Base-by-base conservation (phyloP, 1,140 invertebrate species). In the Olivierus martensii region DNA sequence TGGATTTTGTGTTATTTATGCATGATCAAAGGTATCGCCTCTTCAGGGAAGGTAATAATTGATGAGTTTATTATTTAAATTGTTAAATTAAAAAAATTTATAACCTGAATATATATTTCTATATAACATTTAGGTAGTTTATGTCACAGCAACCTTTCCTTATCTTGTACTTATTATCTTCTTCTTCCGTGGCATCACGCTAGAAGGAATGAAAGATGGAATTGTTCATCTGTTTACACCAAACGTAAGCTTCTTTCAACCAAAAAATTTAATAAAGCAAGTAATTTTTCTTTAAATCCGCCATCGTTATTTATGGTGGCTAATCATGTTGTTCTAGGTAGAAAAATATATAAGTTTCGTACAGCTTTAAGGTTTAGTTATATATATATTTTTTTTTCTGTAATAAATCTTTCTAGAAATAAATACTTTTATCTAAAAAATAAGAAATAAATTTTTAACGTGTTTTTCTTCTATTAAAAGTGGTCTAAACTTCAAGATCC, bases 1-100 rank as follows among this genome's bases (percentile, higher is more conserved):
- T 99, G 94, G 94, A 82, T 94, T 45, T 73, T 98, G n/a, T 90
- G 96, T 50, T 98, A 96, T 67, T 79, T 96, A 71, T 97, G 92
- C 71, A 95, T 98, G 82, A 94, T 94, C 58, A 97, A 97, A 71
- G 94, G 94, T 44, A 96, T 98, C 47, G 91, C 92, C 18, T 93
- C 88, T 7, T 94, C 90, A 1, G 89, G 90, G 57, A 96, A 96
- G 75, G 83, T 84, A 61, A 15, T 22, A 41, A 18, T 18, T 18
- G 14, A 22, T 28, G 7, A 6, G 6, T 46, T 18, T 22, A 3
- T 22, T 36, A 46, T 46, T 15, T 46, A 28, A n/a, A 46, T 36
- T n/a, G 14, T 18, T 4, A 15, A 15, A 5, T 41, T 18, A 18
- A 28, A n/a, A n/a, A 9, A 28, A 9, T 9, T 28, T 28, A 28